A percentile compares a stretch with the other conserved stretches of the same genome.
Evolutionary conservation across 2,888 invertebrate genomes (phyloP).

Genomic region (Cremastinae sp.): DNA sequence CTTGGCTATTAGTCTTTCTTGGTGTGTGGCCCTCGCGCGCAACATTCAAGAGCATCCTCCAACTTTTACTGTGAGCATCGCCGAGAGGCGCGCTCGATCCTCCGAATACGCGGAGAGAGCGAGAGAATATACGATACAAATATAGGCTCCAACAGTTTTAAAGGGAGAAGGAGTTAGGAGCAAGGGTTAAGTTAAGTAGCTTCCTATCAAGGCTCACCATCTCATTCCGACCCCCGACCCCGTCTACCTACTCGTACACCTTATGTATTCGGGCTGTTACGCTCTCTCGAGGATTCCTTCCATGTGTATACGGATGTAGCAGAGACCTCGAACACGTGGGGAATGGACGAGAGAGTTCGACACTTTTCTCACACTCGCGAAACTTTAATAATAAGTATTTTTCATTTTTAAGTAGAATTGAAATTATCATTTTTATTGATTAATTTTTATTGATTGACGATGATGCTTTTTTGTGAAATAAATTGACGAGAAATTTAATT

Average conservation of each 20-base stretch:
- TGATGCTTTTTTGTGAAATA: no score
- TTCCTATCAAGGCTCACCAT: conserved; percentile 77
- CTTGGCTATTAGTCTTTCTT: conserved; percentile 80
- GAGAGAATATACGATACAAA: conserved; percentile 10
- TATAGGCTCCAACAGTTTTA: no score
- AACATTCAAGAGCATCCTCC: conserved; percentile 21
- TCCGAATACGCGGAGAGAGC: conserved; percentile 47
- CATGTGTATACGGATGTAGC: neutral
- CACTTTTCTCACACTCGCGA: no score
- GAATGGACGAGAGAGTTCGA: no score
- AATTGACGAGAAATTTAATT: no score
- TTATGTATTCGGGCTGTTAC: conserved; percentile 2
- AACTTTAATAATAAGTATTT: no score
- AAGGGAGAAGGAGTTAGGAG: conserved; percentile 53
- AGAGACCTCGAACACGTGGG: no score
- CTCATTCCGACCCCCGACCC: conserved; percentile 68
- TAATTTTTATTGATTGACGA: no score
- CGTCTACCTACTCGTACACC: conserved; percentile 15
- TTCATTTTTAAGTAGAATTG: no score
- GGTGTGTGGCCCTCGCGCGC: conserved; percentile 78
- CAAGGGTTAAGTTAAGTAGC: conserved; percentile 79
- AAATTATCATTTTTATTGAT: no score
- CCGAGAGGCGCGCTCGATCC: conserved; percentile 36
- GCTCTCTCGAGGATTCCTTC: conserved; percentile 2
- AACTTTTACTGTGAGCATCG: conserved; percentile 15